Percentiles rank a stretch among this genome's conserved stretches.
Conservation (phyloP, 2,113 vertebrate species). For the Anthoscopus minutus region DNA sequence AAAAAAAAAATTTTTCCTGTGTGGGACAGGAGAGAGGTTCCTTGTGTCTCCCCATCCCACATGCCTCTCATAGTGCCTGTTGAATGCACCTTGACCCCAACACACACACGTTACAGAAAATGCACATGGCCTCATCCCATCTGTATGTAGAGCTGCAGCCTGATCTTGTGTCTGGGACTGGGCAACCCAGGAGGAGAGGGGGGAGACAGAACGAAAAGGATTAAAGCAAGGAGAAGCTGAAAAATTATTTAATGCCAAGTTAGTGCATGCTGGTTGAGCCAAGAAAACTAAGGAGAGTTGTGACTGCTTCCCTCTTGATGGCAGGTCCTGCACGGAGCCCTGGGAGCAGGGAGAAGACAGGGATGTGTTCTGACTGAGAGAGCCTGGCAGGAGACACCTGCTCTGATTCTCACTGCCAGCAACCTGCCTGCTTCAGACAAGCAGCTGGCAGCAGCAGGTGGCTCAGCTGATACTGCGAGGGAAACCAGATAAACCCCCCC, state of each 20-base stretch:
- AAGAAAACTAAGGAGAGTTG: neutral
- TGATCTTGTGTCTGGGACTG: neutral
- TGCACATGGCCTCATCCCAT: rapidly evolving
- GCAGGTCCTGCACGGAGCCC: neutral
- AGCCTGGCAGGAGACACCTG: neutral
- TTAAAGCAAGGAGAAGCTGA: neutral
- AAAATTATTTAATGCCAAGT: neutral
- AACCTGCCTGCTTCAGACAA: neutral
- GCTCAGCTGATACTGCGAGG: neutral
- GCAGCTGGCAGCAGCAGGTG: neutral
- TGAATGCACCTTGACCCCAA: neutral
- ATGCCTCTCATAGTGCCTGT: neutral
- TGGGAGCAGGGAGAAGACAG: neutral
- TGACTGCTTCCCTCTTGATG: neutral
- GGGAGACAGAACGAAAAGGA: neutral
- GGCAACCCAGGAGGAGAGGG: neutral
- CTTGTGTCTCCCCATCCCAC: neutral
- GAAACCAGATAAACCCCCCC: neutral
- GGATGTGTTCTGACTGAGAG: neutral
- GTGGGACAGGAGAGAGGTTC: neutral
- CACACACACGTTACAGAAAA: neutral
- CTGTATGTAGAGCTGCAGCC: neutral
- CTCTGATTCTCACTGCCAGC: neutral
- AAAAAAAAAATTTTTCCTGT: neutral
- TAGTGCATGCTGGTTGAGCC: neutral